phyloP scores from a whole-genome alignment of 2,113 vertebrate genomes.

The Cardinalis cardinalis region DNA sequence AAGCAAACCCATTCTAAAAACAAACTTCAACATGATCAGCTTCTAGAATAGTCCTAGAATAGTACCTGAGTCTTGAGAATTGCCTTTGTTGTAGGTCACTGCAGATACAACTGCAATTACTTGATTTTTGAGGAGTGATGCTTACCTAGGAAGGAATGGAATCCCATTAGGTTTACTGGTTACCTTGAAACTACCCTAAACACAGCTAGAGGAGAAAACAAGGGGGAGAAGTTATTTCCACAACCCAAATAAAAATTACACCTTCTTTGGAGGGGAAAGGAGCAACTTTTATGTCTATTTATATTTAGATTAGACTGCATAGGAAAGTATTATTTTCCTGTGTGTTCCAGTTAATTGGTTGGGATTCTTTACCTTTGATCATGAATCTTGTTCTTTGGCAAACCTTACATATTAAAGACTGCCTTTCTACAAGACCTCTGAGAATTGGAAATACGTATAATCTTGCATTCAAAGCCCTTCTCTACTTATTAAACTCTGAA shows the following conservation, averaged over 20 bases:
- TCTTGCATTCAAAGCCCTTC: background rate
- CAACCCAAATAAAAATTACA: background rate
- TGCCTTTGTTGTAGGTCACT: background rate
- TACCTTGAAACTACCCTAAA: background rate
- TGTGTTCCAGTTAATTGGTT: background rate
- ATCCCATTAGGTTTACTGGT: background rate
- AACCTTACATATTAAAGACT: background rate
- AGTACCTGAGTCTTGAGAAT: background rate
- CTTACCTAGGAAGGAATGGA: background rate
- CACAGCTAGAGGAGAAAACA: background rate
- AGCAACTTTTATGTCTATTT: background rate
- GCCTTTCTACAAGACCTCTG: background rate
- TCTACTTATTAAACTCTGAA: background rate
- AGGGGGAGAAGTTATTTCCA: background rate
- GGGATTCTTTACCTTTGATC: background rate
- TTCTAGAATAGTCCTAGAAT: background rate
- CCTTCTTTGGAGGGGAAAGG: background rate
- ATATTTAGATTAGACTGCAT: background rate
- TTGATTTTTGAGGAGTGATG: background rate
- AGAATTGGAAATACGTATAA: background rate
- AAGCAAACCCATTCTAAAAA: background rate
- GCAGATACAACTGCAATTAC: background rate
- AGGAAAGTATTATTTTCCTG: background rate
- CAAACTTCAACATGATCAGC: background rate
- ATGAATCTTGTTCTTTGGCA: background rate